Base-by-base conservation (phyloP, 2,888 invertebrate species). In the Xylota sylvarum region DNA sequence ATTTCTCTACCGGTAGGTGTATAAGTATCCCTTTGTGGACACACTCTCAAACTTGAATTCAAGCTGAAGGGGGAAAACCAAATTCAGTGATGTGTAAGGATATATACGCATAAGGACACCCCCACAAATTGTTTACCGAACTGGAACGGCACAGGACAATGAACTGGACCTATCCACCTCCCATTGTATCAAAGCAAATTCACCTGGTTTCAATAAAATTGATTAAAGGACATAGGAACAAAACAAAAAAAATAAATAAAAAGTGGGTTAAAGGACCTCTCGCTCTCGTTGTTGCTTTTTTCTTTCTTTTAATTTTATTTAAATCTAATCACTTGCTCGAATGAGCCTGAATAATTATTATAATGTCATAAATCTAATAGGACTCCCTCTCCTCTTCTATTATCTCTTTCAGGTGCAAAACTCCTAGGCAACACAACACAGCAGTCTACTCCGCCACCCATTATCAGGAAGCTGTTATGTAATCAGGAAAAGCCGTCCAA, bases 401-500 rank as follows among this genome's bases (percentile, higher is more conserved):
- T 76, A 43, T 70, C 9, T 23, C 37, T 78, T 76, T 81, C 76
- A 81, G 80, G 81, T 76, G 52, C 23, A 70, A 85, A 85, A 80
- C 64, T 55, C 62, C 73, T 73, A 37, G 78, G 79, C 48, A 65
- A 76, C 80, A 81, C 40, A 73, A 35, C 55, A 77, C 19, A 80
- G 30, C 48, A 48, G 62, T 46, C 46, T 46, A 74, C 73, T 65
- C 50, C 27, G 50, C 62, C 81, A 82, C 56, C 80, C 40, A 9
- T 23, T 50, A 73, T 50, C 80, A 40, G 58, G 50, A 73, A 73
- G 73, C 72, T 80, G 79, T 80, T 72, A 56, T 65, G 58, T 65
- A 80, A 80, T 73, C 86, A 82, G 77, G 73, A 77, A 86, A 82
- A 72, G 62, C 86, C 86, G 86, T 86, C 86, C 86, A 78, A 73